These are phyloP conservation scores for Semnornis frantzii DNA, from an alignment of 2,113 vertebrate genomes.

Conservation along the genomic window DNA sequence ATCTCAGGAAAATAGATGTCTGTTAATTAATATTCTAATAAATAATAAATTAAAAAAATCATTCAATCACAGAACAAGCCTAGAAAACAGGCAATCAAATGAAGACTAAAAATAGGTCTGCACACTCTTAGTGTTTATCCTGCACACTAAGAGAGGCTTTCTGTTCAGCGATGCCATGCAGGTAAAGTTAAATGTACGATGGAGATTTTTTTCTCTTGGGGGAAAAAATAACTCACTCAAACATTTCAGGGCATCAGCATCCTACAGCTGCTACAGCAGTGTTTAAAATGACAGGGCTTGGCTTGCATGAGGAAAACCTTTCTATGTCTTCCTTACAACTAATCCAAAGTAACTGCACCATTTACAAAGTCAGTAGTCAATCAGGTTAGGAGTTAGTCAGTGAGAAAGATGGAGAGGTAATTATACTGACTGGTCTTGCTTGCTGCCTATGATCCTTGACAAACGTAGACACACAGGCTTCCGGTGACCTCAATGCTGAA, in stretches of 20 bases:
- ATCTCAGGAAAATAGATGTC: background rate
- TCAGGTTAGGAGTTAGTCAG: background rate
- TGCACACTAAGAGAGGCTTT: background rate
- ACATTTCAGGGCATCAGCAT: background rate
- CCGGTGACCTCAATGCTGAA: background rate
- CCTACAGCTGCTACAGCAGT: background rate
- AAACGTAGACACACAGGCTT: background rate
- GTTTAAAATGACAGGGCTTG: background rate
- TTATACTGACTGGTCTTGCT: background rate
- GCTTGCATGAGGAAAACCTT: background rate
- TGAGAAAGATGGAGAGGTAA: background rate
- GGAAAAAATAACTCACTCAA: background rate
- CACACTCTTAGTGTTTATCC: background rate
- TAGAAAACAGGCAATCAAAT: background rate
- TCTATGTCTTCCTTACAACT: background rate
- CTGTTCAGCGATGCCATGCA: background rate
- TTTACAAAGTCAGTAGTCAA: background rate
- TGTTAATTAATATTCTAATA: constrained; percentile 44
- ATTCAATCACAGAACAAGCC: constrained; percentile 4
- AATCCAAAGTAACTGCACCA: background rate
- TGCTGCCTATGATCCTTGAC: background rate
- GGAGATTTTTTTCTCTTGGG: background rate
- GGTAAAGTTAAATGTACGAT: background rate
- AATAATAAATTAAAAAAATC: constrained; percentile 27
- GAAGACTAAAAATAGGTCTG: constrained; percentile 20